phyloP scores from a whole-genome alignment of 2,888 invertebrate species.

The Ephialtes manifestator region DNA sequence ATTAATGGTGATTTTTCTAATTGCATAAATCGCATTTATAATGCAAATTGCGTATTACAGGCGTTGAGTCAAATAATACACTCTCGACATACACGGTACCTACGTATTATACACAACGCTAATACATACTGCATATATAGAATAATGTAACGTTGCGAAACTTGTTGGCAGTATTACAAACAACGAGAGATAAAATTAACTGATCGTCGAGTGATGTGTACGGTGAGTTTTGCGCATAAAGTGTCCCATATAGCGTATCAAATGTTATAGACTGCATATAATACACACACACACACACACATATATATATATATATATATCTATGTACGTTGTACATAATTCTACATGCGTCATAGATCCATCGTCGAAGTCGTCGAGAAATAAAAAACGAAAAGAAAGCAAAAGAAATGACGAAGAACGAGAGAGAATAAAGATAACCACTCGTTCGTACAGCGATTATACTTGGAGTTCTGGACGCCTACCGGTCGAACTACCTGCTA shows the following conservation, averaged over 20 bases:
- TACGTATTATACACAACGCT: not conserved
- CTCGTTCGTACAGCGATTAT: slow-evolving; percentile 33
- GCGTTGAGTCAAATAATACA: slow-evolving; percentile 44
- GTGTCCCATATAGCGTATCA: slow-evolving; percentile 16
- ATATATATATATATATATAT: no score
- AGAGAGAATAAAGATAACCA: slow-evolving; percentile 28
- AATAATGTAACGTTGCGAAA: slow-evolving; percentile 53
- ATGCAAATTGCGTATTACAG: slow-evolving; percentile 45
- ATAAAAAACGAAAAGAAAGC: slow-evolving; percentile 26
- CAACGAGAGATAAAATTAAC: slow-evolving; percentile 61
- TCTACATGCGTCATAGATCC: slow-evolving; percentile 43
- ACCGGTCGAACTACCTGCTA: slow-evolving; percentile 58
- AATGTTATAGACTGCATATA: slow-evolving; percentile 25
- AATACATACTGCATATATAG: slow-evolving; percentile 1
- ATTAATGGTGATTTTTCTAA: slow-evolving; percentile 42
- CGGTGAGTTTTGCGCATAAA: slow-evolving; percentile 17
- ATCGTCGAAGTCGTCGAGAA: slow-evolving; percentile 39
- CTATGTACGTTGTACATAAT: slow-evolving; percentile 26
- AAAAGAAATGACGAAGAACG: slow-evolving; percentile 23
- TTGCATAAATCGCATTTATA: slow-evolving; percentile 42
- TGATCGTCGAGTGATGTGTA: slow-evolving; percentile 50
- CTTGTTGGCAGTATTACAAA: slow-evolving; percentile 62
- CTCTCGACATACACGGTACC: not conserved
- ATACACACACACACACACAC: no score
- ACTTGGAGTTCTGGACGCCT: slow-evolving; percentile 36